Evolutionary conservation across 2,888 invertebrate species (phyloP).

Genomic region (Vanessa cardui): DNA sequence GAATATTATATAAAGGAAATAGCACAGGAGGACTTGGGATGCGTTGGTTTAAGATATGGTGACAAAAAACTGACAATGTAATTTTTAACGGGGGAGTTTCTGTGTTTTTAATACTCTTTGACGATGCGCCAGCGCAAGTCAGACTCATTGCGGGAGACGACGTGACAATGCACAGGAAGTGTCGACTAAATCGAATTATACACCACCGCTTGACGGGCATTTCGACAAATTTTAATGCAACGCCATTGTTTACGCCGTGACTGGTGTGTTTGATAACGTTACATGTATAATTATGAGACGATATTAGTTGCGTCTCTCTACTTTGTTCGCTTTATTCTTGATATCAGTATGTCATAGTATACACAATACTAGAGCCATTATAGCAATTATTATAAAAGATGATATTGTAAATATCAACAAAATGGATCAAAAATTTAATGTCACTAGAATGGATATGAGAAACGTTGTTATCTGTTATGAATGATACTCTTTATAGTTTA

Average conservation of each 20-base stretch:
- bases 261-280: constrained; percentile 40
- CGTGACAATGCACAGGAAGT: constrained; percentile 78
- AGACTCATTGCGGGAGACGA: constrained; percentile 60
- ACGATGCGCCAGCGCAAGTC: constrained; percentile 54
- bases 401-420: too few relatives aligned
- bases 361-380: too few relatives aligned
- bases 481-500: too few relatives aligned
- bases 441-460: too few relatives aligned
- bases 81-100: not conserved
- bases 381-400: too few relatives aligned
- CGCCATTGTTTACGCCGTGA: constrained; percentile 59
- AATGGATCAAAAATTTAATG: too few relatives aligned
- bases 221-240: constrained; percentile 69
- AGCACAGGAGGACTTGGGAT: too few relatives aligned
- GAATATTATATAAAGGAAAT: too few relatives aligned
- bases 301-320: not conserved
- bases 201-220: constrained; percentile 52
- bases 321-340: not conserved
- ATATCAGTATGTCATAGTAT: not conserved
- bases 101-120: constrained; percentile 40
- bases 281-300: constrained; percentile 5
- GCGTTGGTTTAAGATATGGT: too few relatives aligned
- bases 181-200: constrained; percentile 75
- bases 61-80: not conserved
- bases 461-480: too few relatives aligned